Evolutionary conservation across 2,797 vertebrate species (phyloP).

Genomic region (Girardinus metallicus): DNA sequence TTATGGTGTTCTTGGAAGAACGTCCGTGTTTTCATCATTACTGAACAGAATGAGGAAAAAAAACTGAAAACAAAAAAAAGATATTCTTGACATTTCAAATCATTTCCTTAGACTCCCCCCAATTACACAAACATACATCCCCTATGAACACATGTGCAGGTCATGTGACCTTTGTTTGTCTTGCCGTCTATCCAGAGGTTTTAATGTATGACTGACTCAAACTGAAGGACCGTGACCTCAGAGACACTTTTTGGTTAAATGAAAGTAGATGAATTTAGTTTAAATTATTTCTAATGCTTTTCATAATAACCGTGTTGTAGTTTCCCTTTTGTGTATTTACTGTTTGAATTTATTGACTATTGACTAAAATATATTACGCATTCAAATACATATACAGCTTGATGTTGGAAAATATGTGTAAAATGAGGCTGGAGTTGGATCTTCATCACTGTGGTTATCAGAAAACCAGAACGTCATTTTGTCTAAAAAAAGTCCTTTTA

Average conservation of each 20-base stretch:
- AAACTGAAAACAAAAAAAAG: not conserved
- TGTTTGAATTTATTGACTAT: no score
- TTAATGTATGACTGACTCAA: conserved; percentile 93
- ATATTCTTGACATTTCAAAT: not conserved
- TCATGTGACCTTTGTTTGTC: conserved; percentile 57
- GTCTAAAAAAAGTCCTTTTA: not conserved
- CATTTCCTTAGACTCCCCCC: no score
- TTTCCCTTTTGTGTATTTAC: no score
- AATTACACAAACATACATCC: no score
- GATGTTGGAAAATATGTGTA: not conserved
- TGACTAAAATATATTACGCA: not conserved
- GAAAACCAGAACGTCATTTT: not conserved
- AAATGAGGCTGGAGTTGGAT: not conserved
- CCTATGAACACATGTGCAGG: conserved; percentile 83
- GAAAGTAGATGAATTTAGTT: no score
- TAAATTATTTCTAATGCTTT: no score
- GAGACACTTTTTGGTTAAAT: no score
- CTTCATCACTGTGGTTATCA: not conserved
- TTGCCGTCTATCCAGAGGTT: conserved; percentile 82
- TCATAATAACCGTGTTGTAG: no score
- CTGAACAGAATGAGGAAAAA: not conserved
- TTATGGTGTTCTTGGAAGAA: no score
- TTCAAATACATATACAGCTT: not conserved
- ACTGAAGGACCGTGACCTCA: no score
- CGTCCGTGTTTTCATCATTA: not conserved